Conservation (phyloP, 2,113 vertebrate genomes). For the Muscicapa adusta region DNA sequence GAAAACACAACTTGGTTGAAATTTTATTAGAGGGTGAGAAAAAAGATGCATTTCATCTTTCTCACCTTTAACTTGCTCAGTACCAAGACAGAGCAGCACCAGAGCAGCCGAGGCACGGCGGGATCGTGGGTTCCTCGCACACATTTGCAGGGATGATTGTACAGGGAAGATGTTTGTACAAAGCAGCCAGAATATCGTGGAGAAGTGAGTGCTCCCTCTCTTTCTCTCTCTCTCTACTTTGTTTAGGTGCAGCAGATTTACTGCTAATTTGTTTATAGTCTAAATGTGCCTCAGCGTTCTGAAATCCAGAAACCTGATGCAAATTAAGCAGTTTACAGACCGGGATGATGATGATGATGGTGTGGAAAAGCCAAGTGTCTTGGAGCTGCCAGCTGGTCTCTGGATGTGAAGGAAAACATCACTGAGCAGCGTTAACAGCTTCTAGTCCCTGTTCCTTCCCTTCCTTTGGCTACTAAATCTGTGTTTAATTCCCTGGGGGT, state of each 20-base stretch:
- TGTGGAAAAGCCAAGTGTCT: not conserved
- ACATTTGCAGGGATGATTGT: not conserved
- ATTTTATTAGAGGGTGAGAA: not conserved
- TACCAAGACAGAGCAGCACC: not conserved
- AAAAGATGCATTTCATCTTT: not conserved
- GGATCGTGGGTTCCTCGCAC: not conserved
- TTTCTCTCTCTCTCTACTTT: not conserved
- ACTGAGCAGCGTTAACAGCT: not conserved
- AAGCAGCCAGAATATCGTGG: not conserved
- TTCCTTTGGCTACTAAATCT: not conserved
- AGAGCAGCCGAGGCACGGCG: fast-evolving
- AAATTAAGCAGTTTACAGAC: constrained; percentile 13
- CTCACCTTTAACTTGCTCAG: not conserved
- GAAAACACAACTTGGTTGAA: not conserved
- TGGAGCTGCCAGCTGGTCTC: not conserved
- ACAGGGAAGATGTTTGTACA: not conserved
- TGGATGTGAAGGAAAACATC: not conserved
- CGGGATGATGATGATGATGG: not conserved
- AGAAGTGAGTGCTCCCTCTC: fast-evolving
- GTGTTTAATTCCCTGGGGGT: not conserved
- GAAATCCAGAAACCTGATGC: constrained; percentile 31
- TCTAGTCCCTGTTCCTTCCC: not conserved
- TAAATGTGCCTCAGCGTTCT: not conserved
- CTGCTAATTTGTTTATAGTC: not conserved
- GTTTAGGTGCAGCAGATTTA: constrained; percentile 3